Evolutionary conservation across 2,113 vertebrate genomes (phyloP).

Genomic region (Bubo blakistoni): DNA sequence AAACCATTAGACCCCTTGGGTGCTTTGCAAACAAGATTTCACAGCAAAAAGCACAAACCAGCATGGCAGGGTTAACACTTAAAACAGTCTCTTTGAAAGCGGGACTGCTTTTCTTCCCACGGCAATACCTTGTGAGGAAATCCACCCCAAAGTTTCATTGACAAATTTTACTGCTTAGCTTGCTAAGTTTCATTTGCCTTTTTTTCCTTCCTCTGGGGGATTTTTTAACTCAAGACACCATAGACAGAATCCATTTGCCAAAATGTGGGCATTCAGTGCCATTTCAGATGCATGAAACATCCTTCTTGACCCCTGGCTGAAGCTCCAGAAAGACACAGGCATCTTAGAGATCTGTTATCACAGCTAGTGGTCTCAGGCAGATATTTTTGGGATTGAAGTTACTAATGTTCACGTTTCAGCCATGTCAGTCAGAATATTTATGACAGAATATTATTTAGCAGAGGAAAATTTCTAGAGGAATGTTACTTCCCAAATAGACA

Average conservation of each 20-base stretch:
- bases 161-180: background rate
- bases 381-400: background rate
- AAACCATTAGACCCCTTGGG: background rate
- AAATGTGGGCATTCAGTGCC: background rate
- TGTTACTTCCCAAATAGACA: background rate
- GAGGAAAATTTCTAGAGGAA: background rate
- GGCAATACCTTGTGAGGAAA: background rate
- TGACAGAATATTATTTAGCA: background rate
- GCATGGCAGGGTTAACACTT: fast-evolving
- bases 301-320: background rate
- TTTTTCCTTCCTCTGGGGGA: background rate
- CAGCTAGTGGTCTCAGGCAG: background rate
- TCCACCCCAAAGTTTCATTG: background rate
- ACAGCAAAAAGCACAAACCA: background rate
- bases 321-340: background rate
- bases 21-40: background rate
- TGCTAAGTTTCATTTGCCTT: background rate
- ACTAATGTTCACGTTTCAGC: background rate
- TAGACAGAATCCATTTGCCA: background rate
- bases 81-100: background rate
- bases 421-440: background rate
- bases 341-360: background rate
- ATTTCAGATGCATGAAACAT: background rate
- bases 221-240: background rate
- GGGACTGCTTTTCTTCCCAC: background rate